A percentile compares a stretch with the other conserved stretches of the same genome.
Evolutionary conservation across 2,113 vertebrate species (phyloP).

Genomic region (Chitala chitala): DNA sequence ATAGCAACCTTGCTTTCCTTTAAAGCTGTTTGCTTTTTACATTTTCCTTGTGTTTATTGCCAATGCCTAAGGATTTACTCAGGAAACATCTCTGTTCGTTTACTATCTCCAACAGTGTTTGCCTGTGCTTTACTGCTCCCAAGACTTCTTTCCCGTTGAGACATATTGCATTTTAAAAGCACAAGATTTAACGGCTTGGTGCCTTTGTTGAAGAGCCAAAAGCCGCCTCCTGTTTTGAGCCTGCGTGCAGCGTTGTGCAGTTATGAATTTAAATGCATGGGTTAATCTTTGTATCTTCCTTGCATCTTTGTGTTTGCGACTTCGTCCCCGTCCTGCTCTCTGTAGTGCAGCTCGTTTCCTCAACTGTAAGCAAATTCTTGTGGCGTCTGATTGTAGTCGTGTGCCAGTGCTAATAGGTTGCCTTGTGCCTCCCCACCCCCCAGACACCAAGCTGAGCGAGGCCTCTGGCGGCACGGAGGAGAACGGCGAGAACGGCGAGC

Average conservation of each 20-base stretch:
- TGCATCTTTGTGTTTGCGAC: background rate
- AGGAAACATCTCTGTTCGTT: too few species aligned
- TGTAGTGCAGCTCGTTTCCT: too few species aligned
- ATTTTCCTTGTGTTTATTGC: too few species aligned
- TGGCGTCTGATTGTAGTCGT: background rate
- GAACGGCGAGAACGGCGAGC: constrained; percentile 64
- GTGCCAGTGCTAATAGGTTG: background rate
- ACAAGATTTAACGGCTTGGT: too few species aligned
- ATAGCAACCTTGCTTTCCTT: too few species aligned
- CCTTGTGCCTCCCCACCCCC: background rate
- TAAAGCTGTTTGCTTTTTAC: too few species aligned
- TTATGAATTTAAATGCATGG: background rate
- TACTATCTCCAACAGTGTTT: too few species aligned
- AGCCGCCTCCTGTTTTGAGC: background rate
- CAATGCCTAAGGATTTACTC: too few species aligned
- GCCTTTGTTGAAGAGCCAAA: background rate
- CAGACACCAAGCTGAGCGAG: constrained; percentile 85
- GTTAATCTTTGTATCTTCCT: background rate
- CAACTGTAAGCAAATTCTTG: too few species aligned
- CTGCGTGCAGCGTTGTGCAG: background rate
- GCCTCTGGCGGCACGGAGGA: constrained; percentile 80
- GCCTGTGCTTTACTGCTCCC: too few species aligned
- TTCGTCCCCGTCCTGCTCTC: background rate
- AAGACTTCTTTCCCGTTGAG: too few species aligned
- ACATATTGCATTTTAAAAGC: too few species aligned